Base-by-base conservation (phyloP, 2,888 invertebrate species). In the Hartigia nigra region DNA sequence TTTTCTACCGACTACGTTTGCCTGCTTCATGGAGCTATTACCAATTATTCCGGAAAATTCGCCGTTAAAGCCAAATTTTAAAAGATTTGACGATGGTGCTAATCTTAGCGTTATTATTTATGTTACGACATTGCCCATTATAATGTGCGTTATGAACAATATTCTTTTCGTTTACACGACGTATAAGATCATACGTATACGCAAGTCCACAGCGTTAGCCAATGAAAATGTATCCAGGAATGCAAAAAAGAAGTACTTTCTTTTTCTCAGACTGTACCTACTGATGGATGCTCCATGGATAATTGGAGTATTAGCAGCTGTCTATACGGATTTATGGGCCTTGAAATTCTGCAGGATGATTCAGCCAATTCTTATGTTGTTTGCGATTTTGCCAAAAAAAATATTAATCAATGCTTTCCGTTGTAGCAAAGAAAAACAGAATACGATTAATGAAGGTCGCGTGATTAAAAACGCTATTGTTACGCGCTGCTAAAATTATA, bases 251-350 rank as follows among this genome's bases (percentile, higher is more conserved):
- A 86, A 81, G 34, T 88, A 89, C 39, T 84, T 87, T 0, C 76
- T 87, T 23, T 89, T 85, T 70, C 75, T 88, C 55, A 85, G 86
- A 69, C 81, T 89, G 2, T 89, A 89, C 78, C 74, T 89, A 9
- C 76, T 89, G 31, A 88, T 89, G 88, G 88, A 88, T 75, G 83
- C 88, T 12, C 88, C 88, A 3, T 89, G 86, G 86, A 31, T 89
- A 5, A 86, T 88, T 4, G 86, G 87, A 5, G 84, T 84, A n/a
- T 78, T 90, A 2, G 88, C 84, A 9, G 86, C 88, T 9, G 84
- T 87, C 32, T 90, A 82, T 76, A 80, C 85, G 14, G 83, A 88
- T 70, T 82, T 90, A 4, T 89, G 90, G 90, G 36, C 88, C 11
- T 79, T 90, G 0, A 89, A 89, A 77, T 89, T 90, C 72, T 78